Evolutionary conservation across 2,888 invertebrate species (phyloP).

Genomic region (Microctonus brassicae): DNA sequence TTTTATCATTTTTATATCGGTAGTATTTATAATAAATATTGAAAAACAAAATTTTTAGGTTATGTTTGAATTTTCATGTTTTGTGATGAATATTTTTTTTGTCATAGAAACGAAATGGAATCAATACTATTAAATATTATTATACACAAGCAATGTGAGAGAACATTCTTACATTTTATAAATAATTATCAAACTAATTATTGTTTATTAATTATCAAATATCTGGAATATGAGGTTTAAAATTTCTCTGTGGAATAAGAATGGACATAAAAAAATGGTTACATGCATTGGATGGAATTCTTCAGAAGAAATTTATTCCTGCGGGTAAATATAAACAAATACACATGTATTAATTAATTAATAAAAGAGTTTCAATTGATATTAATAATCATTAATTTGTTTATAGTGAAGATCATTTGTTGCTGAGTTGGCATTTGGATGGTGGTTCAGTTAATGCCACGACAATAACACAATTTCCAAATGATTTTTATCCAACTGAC

Average conservation of each 20-base stretch:
- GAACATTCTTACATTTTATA: too few species aligned
- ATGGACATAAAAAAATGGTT: slow-evolving; percentile 83
- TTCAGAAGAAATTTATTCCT: slow-evolving; percentile 93
- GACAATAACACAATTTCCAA: slow-evolving; percentile 82
- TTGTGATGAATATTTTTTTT: neutral
- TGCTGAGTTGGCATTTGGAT: slow-evolving; percentile 90
- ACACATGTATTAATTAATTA: neutral
- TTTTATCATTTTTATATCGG: too few species aligned
- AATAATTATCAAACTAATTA: too few species aligned
- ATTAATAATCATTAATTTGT: slow-evolving; percentile 45
- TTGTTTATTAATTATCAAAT: too few species aligned
- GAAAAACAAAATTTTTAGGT: too few species aligned
- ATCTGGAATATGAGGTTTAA: slow-evolving; percentile 66
- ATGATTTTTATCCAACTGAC: slow-evolving; percentile 89
- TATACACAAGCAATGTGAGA: too few species aligned
- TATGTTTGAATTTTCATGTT: too few species aligned
- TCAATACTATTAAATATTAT: neutral
- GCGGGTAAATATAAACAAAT: slow-evolving; percentile 75
- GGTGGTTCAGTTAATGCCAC: slow-evolving; percentile 79
- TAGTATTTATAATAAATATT: too few species aligned
- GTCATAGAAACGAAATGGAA: neutral
- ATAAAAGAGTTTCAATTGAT: neutral
- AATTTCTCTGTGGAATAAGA: slow-evolving; percentile 76
- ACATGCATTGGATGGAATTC: slow-evolving; percentile 95
- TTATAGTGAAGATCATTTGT: slow-evolving; percentile 90